Conservation (phyloP, 53 echinoderm and acorn worm genomes). For the Zoroaster sp. region DNA sequence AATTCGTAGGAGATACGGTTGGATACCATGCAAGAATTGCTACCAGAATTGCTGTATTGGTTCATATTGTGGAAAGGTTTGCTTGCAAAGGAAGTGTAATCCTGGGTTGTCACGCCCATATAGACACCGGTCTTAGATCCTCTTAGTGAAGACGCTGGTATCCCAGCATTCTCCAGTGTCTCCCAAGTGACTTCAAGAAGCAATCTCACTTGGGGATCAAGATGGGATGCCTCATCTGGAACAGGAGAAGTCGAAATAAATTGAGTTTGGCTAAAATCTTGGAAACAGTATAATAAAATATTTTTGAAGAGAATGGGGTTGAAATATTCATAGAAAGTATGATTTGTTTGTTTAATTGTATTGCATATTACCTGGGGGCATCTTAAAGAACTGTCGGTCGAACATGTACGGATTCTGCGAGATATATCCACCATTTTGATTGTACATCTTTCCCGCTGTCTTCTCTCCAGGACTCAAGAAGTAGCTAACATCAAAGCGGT, state of each 20-base stretch:
- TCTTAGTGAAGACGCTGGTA: constrained; percentile 76
- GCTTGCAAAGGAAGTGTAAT: no score
- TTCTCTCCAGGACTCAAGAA: constrained; percentile 93
- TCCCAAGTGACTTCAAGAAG: constrained; percentile 94
- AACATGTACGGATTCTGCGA: constrained; percentile 77
- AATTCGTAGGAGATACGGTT: no score
- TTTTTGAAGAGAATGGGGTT: no score
- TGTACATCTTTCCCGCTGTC: constrained; percentile 96
- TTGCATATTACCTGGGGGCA: constrained; percentile 99
- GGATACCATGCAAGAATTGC: no score
- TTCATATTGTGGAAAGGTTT: no score
- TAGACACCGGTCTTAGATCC: constrained; percentile 96
- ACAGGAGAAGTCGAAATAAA: neutral
- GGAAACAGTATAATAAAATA: neutral
- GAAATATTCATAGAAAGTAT: no score
- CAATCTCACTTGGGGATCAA: constrained; percentile 93
- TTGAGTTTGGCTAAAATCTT: neutral
- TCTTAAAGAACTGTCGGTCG: constrained; percentile 98
- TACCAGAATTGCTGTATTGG: no score
- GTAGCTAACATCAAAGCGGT: constrained; percentile 88
- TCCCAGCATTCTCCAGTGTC: constrained; percentile 87
- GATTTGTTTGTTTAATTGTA: no score
- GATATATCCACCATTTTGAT: constrained; percentile 81
- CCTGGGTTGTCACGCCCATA: constrained; percentile 90
- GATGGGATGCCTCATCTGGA: constrained; percentile 94